Base-by-base conservation (phyloP, 2,113 vertebrate genomes). In the Sterna hirundo region DNA sequence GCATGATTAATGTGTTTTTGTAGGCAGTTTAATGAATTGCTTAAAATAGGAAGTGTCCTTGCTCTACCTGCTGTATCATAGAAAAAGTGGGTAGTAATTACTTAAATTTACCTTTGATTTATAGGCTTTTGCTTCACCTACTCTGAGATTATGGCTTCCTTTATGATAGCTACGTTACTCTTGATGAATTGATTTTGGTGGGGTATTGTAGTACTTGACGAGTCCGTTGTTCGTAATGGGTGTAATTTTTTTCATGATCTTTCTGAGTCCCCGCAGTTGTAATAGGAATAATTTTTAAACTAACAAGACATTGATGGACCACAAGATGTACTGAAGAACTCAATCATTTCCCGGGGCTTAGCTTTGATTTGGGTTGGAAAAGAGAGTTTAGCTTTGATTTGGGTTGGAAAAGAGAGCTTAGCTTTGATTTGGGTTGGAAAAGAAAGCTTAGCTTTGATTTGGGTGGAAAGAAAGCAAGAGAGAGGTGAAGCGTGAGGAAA, bases 11-110 rank as follows among this genome's bases (percentile, higher is more conserved):
- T 95, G 64, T 47, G 29, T 62, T 96, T 94, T 81, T 71, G 40
- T 86, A 70, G 80, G 76, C 46, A 90, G 29, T 77, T 84, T 78
- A 78, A 86, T 95, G 54, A 90, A 83, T 93, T 88, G 52, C 72
- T 90, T 96, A 83, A 88, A 92, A 42, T 85, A 89, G 55, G 79
- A 96, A 95, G 7, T 55, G n/a, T 95, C 65, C 80, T 94, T 81
- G 66, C 29, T 76, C 95, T 93, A 90, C 80, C 89, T 92, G 32
- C 47, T 83, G 17, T 52, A 85, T 91, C 25, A 34, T 27, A 88
- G 86, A 81, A 87, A 77, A 87, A 77, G 25, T 65, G 47, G 15
- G 44, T 84, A 76, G 61, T 83, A 68, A 49, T 86, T 77, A 70
- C 52, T 94, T 85, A 92, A 42, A 54, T 78, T 94, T 81, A 29